Conservation (phyloP, 2,113 vertebrate species). For the Planiliza haematocheilus region DNA sequence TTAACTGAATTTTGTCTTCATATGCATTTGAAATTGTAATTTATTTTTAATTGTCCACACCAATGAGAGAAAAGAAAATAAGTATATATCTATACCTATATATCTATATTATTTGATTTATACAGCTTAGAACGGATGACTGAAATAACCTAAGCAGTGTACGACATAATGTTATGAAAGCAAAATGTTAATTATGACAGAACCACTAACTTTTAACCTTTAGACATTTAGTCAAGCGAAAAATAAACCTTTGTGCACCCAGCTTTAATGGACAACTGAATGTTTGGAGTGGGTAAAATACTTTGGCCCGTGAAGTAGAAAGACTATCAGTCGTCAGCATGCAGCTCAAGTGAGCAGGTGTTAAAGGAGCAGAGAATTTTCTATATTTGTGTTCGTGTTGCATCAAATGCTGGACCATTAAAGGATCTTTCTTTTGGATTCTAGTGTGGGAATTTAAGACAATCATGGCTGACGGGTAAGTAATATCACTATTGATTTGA, state of each 20-base stretch:
- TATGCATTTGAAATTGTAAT: not conserved
- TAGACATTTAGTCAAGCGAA: not conserved
- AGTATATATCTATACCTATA: too few species aligned
- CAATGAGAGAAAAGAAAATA: too few species aligned
- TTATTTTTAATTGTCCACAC: too few species aligned
- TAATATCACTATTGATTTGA: conserved; percentile 23
- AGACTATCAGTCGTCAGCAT: conserved; percentile 8
- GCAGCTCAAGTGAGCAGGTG: conserved; percentile 11
- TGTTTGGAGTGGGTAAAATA: conserved; percentile 33
- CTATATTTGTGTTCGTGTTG: not conserved
- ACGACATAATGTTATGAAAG: not conserved
- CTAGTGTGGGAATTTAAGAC: conserved; percentile 20
- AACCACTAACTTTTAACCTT: not conserved
- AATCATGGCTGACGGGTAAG: conserved; percentile 70
- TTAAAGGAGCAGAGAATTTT: not conserved
- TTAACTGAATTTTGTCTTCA: not conserved
- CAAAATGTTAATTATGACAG: not conserved
- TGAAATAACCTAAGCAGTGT: not conserved
- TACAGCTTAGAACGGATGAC: not conserved
- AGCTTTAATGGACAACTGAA: conserved; percentile 22
- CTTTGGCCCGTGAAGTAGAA: conserved; percentile 6
- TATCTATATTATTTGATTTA: not conserved
- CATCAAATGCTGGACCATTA: not conserved
- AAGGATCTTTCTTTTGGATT: not conserved
- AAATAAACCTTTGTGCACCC: conserved; percentile 26